Conservation (phyloP, 2,888 invertebrate species). For the Epistrophe grossulariae region DNA sequence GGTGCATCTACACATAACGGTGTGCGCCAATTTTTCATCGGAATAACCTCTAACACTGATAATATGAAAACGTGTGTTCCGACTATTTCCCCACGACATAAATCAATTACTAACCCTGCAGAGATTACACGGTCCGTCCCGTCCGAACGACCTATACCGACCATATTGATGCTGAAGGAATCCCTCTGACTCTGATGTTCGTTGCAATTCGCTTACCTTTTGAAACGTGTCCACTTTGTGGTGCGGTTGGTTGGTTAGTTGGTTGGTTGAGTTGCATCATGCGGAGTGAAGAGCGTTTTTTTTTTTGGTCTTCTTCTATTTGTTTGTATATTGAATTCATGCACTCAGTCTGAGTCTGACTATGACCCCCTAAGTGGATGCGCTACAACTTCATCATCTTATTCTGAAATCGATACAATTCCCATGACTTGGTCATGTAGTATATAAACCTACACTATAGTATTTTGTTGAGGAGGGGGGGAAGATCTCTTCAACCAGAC, state of each 20-base stretch:
- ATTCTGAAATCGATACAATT: slow-evolving; percentile 73
- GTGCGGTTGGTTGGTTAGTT: not conserved
- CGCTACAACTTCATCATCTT: slow-evolving; percentile 70
- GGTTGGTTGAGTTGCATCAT: slow-evolving; percentile 56
- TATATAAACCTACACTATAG: not conserved
- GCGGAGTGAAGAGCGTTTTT: slow-evolving; percentile 15
- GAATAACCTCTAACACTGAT: slow-evolving; percentile 72
- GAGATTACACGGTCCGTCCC: slow-evolving; percentile 62
- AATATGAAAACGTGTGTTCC: slow-evolving; percentile 73
- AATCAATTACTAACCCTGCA: slow-evolving; percentile 73
- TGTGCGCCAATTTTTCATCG: slow-evolving; percentile 65
- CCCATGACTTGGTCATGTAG: slow-evolving; percentile 72
- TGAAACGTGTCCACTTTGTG: slow-evolving; percentile 62
- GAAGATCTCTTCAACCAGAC: slow-evolving; percentile 11
- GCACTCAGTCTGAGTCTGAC: slow-evolving; percentile 43
- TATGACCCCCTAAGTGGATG: slow-evolving; percentile 74
- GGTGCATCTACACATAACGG: slow-evolving; percentile 44
- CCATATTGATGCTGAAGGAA: not conserved
- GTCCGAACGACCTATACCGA: too few relatives aligned
- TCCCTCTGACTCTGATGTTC: not conserved
- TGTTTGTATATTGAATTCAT: slow-evolving; percentile 41
- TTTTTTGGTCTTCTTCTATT: not conserved
- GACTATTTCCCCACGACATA: slow-evolving; percentile 67
- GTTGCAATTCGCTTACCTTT: slow-evolving; percentile 21
- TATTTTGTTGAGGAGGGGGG: not conserved